Evolutionary conservation across 2,888 invertebrate genomes (phyloP).

Genomic region (Cryptophagus acutangulus): DNA sequence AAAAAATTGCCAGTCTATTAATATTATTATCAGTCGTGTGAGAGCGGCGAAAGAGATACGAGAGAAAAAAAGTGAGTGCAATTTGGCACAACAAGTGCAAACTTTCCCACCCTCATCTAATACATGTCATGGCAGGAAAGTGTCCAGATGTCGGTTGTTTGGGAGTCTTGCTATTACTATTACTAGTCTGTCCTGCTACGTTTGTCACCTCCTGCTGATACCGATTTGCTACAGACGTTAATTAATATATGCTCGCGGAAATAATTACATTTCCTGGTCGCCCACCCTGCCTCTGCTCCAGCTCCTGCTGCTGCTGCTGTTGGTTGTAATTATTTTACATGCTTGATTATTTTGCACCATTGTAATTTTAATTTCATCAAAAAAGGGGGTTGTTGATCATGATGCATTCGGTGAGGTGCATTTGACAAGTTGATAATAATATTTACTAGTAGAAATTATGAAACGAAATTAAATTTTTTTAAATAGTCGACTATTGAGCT

Average conservation of each 20-base stretch:
- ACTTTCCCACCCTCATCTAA: slow-evolving; percentile 48
- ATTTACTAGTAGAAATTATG: too few species aligned
- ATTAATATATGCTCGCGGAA: slow-evolving; percentile 47
- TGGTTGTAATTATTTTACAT: slow-evolving; percentile 42
- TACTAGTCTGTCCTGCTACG: slow-evolving; percentile 11
- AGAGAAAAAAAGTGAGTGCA: too few species aligned
- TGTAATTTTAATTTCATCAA: slow-evolving; percentile 41
- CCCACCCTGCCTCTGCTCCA: too few species aligned
- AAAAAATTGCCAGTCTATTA: too few species aligned
- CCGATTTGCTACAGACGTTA: slow-evolving; percentile 48
- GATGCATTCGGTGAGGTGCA: too few species aligned
- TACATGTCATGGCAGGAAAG: slow-evolving; percentile 44
- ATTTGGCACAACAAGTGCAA: slow-evolving; percentile 40
- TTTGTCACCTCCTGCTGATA: slow-evolving; percentile 42
- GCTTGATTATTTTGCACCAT: slow-evolving; percentile 39
- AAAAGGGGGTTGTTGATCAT: too few species aligned
- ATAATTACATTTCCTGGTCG: slow-evolving; percentile 13
- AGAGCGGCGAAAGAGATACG: too few species aligned
- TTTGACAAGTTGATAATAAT: too few species aligned
- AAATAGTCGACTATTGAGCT: too few species aligned
- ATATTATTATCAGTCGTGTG: too few species aligned
- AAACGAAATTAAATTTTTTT: too few species aligned
- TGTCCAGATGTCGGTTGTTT: slow-evolving; percentile 44
- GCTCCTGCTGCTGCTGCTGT: too few species aligned
- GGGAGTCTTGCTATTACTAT: slow-evolving; percentile 15